phyloP scores from a whole-genome alignment of 2,797 vertebrate genomes.

The Myotis findleyi region DNA sequence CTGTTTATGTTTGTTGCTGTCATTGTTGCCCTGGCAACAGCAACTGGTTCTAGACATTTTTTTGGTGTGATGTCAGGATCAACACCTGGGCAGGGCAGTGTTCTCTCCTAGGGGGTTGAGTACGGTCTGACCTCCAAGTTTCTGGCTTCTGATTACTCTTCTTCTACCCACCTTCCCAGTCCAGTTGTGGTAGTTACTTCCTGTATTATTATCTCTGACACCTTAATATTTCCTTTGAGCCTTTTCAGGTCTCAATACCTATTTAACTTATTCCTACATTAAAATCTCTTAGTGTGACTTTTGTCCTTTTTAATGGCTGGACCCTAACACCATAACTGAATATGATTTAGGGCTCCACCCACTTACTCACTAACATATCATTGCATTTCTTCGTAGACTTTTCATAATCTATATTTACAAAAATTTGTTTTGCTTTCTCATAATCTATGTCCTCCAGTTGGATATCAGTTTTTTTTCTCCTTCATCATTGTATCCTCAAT shows the following conservation, averaged over 20 bases:
- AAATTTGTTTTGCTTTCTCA: constrained; percentile 2
- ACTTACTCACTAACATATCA: not conserved
- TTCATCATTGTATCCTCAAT: not conserved
- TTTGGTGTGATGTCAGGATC: not conserved
- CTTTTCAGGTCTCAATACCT: constrained; percentile 16
- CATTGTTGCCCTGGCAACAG: constrained; percentile 44
- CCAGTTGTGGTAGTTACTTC: not conserved
- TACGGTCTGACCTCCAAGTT: not conserved
- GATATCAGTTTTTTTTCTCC: not conserved
- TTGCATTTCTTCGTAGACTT: not conserved
- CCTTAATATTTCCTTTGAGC: not conserved
- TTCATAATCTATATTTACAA: constrained; percentile 20
- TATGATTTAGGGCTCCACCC: not conserved
- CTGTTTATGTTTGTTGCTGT: not conserved
- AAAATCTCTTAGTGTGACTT: not conserved
- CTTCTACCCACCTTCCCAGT: not conserved
- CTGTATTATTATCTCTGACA: not conserved
- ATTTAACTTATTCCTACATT: not conserved
- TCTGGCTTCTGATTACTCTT: not conserved
- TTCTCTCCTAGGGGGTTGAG: not conserved
- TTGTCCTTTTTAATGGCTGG: constrained; percentile 32
- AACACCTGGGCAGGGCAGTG: not conserved
- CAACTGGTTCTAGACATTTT: not conserved
- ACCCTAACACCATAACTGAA: not conserved
- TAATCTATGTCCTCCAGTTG: not conserved